Evolutionary conservation across 2,113 vertebrate species (phyloP).

Genomic region (Bubo bubo): DNA sequence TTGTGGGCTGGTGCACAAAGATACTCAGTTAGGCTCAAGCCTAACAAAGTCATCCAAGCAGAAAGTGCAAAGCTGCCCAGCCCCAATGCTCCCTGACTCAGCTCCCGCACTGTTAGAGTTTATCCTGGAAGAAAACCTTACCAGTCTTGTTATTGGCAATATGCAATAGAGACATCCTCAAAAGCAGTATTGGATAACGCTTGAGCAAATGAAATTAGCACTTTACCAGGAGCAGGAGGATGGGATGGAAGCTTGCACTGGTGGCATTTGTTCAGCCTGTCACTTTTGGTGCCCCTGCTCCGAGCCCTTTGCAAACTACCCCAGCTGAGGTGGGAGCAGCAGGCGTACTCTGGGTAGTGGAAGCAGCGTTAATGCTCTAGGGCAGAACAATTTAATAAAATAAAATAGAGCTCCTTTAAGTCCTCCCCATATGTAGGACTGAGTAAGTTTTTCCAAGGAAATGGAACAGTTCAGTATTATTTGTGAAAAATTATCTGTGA

Average conservation of each 20-base stretch:
- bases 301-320: neutral
- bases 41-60: neutral
- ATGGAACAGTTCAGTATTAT: neutral
- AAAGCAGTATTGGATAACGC: neutral
- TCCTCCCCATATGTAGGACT: neutral
- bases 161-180: neutral
- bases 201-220: neutral
- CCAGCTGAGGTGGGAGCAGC: neutral
- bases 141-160: neutral
- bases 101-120: neutral
- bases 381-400: neutral
- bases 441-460: neutral
- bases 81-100: neutral
- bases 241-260: neutral
- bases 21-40: neutral
- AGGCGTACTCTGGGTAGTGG: accelerated
- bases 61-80: neutral
- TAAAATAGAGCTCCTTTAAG: neutral
- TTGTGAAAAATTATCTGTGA: neutral
- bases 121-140: neutral
- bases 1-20: neutral
- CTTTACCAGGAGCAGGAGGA: neutral
- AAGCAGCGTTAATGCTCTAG: neutral
- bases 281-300: neutral
- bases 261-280: neutral